phyloP scores from a whole-genome alignment of 2,888 invertebrate genomes.

The Cotesia congregata region DNA sequence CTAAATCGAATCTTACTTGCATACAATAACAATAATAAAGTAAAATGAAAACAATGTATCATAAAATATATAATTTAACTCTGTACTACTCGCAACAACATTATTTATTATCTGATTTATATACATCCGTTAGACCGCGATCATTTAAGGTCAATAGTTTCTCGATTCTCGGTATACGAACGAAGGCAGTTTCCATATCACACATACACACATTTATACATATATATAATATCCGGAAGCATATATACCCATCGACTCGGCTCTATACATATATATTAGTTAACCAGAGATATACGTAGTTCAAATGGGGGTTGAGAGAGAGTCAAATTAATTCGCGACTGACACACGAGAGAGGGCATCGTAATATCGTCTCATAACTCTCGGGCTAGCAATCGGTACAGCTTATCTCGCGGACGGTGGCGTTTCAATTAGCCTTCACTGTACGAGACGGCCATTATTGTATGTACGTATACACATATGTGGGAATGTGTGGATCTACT shows the following conservation, averaged over 20 bases:
- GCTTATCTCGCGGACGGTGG: conserved; percentile 62
- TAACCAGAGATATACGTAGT: neutral
- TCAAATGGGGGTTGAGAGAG: conserved; percentile 10
- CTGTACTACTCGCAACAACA: neutral
- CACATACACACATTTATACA: neutral
- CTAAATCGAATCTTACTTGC: too few relatives aligned
- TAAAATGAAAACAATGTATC: neutral
- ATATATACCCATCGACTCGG: conserved; percentile 4
- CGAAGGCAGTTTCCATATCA: neutral
- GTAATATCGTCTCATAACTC: conserved; percentile 69
- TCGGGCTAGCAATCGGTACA: conserved; percentile 60
- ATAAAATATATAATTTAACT: neutral
- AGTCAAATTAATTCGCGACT: conserved; percentile 66
- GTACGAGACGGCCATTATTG: conserved; percentile 18
- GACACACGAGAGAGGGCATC: conserved; percentile 62
- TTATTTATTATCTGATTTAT: neutral
- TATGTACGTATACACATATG: conserved; percentile 9
- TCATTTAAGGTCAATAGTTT: neutral
- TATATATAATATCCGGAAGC: neutral
- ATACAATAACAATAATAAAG: neutral
- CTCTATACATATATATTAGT: neutral
- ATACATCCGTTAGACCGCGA: neutral
- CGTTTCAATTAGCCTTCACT: conserved; percentile 66
- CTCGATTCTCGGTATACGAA: neutral
- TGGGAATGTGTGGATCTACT: conserved; percentile 8